Base-by-base conservation (phyloP, 2,113 vertebrate species). In the Clupea harengus region DNA sequence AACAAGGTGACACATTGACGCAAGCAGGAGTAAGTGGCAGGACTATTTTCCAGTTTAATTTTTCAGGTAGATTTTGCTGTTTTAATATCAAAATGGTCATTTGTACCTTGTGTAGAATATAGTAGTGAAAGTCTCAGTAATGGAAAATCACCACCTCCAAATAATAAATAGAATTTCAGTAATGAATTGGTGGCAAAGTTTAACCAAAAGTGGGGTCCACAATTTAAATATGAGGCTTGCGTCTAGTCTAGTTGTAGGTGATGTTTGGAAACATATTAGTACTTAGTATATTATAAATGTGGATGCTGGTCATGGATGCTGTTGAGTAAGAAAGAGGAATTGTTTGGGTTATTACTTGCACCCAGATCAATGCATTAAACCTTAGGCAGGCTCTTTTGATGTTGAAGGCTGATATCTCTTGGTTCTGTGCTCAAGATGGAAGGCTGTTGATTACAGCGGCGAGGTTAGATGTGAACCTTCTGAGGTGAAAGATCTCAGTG, bases 361-460 rank as follows among this genome's bases (percentile, higher is more conserved):
- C 54, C 54, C 54, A 72, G 64, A 72, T 72, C 64, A 72, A 72
- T 72, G 64, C 28, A 28, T 72, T 25, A 72, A 72, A 72, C 64
- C 64, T 32, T 28, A 32, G 64, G 64, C 64, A 32, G 64, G 6
- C 25, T 72, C 25, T 10, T 72, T 72, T 72, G 64, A 72, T 72
- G 64, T 72, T 11, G 64, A 72, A 72, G 25, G 10, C n/a, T 72
- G n/a, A 72, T 72, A 28, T 32, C 25, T 13, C 64, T 32, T 25
- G 64, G n/a, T 72, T 32, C 28, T 72, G 25, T 72, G 64, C 15
- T 28, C 64, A 72, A 13, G 64, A 25, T 28, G 64, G 64, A 72
- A 28, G 64, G 64, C 4, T 72, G 64, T 32, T 72, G 64, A 72
- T 72, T 32, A 72, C 25, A 32, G 64, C n/a, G 1, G 28, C 64